Percentiles rank a stretch among this genome's conserved stretches.
phyloP scores from a whole-genome alignment of 35 echinoderm and acorn worm species.

The Lytechinus variegatus region DNA sequence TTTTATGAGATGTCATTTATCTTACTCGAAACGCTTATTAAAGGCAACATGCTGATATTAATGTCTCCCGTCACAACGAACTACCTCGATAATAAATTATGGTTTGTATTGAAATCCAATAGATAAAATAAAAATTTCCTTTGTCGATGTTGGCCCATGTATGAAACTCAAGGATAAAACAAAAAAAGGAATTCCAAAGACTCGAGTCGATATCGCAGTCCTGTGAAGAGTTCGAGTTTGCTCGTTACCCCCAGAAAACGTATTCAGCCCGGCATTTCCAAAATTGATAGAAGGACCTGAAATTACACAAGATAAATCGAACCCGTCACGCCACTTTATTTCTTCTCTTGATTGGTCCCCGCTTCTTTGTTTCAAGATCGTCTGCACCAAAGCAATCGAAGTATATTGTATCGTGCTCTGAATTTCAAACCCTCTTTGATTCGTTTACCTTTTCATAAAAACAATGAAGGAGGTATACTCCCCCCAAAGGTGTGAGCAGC shows the following conservation, averaged over 20 bases:
- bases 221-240: neutral
- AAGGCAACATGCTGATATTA: neutral
- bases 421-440: neutral
- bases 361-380: neutral
- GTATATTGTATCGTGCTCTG: neutral
- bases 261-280: slow-evolving; percentile 4
- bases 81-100: neutral
- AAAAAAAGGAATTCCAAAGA: neutral
- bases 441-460: neutral
- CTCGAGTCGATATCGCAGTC: neutral
- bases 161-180: neutral
- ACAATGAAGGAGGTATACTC: neutral
- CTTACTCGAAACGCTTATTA: neutral
- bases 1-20: neutral
- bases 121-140: neutral
- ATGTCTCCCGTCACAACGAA: neutral
- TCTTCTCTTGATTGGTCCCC: slow-evolving; percentile 6
- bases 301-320: slow-evolving; percentile 36
- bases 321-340: slow-evolving; percentile 24
- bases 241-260: neutral
- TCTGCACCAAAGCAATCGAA: neutral
- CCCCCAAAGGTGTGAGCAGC: neutral
- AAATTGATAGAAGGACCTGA: neutral
- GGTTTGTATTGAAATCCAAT: neutral
- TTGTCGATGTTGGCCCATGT: neutral